phyloP scores from a whole-genome alignment of 2,797 vertebrate species.

The Huso huso region DNA sequence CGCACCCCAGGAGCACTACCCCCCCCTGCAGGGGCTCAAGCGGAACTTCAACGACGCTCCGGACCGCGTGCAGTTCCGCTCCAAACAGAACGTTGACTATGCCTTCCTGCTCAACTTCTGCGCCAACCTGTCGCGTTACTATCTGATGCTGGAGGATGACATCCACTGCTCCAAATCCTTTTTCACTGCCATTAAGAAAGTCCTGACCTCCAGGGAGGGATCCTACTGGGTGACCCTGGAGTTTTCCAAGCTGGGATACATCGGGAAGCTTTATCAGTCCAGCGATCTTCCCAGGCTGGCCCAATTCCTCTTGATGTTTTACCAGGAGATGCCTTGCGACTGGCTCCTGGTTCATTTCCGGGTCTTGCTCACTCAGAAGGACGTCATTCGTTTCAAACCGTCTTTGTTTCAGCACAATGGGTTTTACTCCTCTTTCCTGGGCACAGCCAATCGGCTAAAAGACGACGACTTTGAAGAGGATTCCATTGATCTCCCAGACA shows the following conservation, averaged over 20 bases:
- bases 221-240: slow-evolving; percentile 69
- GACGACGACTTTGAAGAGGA: slow-evolving; percentile 52
- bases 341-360: slow-evolving; percentile 71
- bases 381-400: slow-evolving; percentile 57
- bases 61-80: slow-evolving; percentile 63
- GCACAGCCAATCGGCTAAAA: slow-evolving; percentile 57
- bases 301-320: slow-evolving; percentile 76
- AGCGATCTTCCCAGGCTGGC: slow-evolving; percentile 60
- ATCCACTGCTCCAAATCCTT: slow-evolving; percentile 60
- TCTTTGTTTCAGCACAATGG: slow-evolving; percentile 73
- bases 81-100: slow-evolving; percentile 78
- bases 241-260: slow-evolving; percentile 77
- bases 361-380: slow-evolving; percentile 60
- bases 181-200: slow-evolving; percentile 53
- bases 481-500: slow-evolving; percentile 29
- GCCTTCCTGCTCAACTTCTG: slow-evolving; percentile 72
- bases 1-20: slow-evolving; percentile 42
- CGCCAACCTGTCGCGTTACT: slow-evolving; percentile 61
- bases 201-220: slow-evolving; percentile 39
- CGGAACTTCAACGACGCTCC: slow-evolving; percentile 59
- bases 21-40: slow-evolving; percentile 52
- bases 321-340: slow-evolving; percentile 77
- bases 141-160: slow-evolving; percentile 76
- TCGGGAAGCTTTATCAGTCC: slow-evolving; percentile 75
- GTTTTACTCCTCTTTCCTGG: slow-evolving; percentile 61